Percentiles rank a stretch among this genome's conserved stretches.
These are phyloP conservation scores for Hippocampus abdominalis DNA, from an alignment of 2,113 vertebrate species.

Conservation along the genomic window DNA sequence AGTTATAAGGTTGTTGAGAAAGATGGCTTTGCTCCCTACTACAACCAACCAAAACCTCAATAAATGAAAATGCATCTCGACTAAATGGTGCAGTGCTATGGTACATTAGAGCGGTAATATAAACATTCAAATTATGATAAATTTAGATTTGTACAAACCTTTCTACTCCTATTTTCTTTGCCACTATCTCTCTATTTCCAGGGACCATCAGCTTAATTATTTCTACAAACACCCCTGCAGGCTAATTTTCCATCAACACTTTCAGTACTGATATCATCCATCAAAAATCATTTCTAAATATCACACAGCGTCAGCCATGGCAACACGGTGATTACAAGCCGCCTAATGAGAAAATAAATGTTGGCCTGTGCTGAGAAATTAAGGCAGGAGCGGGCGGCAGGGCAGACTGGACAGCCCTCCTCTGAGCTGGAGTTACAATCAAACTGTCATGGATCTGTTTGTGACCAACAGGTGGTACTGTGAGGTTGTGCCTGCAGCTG, in stretches of 20 bases:
- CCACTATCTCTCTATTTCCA: background rate
- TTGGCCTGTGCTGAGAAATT: constrained; percentile 42
- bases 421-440: constrained; percentile 66
- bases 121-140: background rate
- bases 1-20: background rate
- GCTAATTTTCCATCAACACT: constrained; percentile 30
- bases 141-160: background rate
- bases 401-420: constrained; percentile 36
- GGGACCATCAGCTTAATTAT: background rate
- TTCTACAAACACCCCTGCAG: constrained; percentile 1
- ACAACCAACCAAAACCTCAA: background rate
- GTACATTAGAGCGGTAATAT: no score
- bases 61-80: background rate
- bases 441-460: no score
- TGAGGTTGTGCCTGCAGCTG: no score
- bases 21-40: background rate
- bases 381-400: constrained; percentile 25
- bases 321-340: constrained; percentile 39
- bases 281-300: constrained; percentile 49
- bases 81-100: background rate
- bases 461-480: no score
- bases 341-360: constrained; percentile 61
- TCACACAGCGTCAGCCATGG: constrained; percentile 30
- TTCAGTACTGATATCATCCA: constrained; percentile 42
- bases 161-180: background rate